Evolutionary conservation across 2,797 vertebrate genomes (phyloP).

Genomic region (Halcyon leucocephala): DNA sequence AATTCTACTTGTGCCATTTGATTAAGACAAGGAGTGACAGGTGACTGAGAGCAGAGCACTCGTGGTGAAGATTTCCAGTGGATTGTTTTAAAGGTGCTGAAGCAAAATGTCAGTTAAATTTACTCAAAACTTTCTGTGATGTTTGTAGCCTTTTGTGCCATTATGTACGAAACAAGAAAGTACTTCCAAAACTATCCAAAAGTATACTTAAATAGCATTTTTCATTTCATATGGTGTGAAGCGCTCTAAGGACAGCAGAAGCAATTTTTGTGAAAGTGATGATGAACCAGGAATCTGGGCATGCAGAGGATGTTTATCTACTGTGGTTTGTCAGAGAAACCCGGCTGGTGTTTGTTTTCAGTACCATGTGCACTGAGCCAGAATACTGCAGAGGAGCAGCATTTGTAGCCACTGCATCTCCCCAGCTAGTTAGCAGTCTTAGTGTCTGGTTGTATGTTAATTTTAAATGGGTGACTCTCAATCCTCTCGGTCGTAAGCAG

Average conservation of each 20-base stretch:
- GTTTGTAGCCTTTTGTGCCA: neutral
- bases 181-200: neutral
- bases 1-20: neutral
- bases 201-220: neutral
- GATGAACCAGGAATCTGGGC: neutral
- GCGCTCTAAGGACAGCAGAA: neutral
- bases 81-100: neutral
- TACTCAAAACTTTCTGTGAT: neutral
- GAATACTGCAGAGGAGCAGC: conserved; percentile 29
- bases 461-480: conserved; percentile 73
- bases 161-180: neutral
- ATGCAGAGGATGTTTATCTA: neutral
- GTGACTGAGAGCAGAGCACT: neutral
- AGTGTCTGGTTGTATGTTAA: conserved; percentile 67
- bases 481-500: conserved; percentile 50
- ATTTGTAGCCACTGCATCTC: neutral
- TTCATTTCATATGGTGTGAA: neutral
- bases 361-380: conserved; percentile 5
- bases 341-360: conserved; percentile 30
- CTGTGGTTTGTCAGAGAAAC: conserved; percentile 15
- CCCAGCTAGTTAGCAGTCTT: neutral
- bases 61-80: neutral
- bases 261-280: neutral
- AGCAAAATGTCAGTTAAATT: neutral
- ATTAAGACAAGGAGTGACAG: neutral